Evolutionary conservation across 2,797 vertebrate species (phyloP).

Genomic region (Micropoecilia bifurca): DNA sequence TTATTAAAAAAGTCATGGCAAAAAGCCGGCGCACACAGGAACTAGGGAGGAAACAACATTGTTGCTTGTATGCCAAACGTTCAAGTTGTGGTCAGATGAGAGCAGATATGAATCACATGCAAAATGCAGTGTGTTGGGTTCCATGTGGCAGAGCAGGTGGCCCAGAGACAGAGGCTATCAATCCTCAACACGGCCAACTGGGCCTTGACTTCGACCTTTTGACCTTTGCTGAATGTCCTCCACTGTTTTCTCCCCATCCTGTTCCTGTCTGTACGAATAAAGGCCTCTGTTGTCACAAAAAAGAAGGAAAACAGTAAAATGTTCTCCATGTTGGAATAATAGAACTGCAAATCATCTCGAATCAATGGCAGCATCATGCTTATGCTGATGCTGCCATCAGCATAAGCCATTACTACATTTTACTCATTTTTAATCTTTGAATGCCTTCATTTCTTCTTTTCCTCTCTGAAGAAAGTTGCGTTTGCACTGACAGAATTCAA

Average conservation of each 20-base stretch:
- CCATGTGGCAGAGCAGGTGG: not conserved
- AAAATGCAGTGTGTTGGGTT: not conserved
- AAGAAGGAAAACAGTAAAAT: not conserved
- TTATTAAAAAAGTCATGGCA: not conserved
- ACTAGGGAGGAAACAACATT: not conserved
- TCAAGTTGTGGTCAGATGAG: not conserved
- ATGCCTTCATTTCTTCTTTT: not conserved
- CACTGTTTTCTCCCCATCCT: not conserved
- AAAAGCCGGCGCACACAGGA: not conserved
- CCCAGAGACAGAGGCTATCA: not conserved
- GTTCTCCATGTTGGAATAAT: not conserved
- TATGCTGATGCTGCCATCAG: not conserved
- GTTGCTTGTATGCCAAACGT: not conserved
- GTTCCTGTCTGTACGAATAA: not conserved
- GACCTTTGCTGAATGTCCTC: not conserved
- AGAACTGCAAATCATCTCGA: not conserved
- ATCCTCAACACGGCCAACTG: not conserved
- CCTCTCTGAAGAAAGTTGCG: not conserved
- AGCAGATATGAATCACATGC: not conserved
- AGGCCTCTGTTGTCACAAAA: not conserved
- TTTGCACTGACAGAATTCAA: not conserved
- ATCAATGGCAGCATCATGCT: not conserved
- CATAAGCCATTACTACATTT: no score
- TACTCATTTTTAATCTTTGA: not conserved
- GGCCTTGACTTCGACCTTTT: not conserved